A percentile compares a stretch with the other conserved stretches of the same genome.
phyloP scores from a whole-genome alignment of 2,113 vertebrate genomes.

The Callopanchax toddi region DNA sequence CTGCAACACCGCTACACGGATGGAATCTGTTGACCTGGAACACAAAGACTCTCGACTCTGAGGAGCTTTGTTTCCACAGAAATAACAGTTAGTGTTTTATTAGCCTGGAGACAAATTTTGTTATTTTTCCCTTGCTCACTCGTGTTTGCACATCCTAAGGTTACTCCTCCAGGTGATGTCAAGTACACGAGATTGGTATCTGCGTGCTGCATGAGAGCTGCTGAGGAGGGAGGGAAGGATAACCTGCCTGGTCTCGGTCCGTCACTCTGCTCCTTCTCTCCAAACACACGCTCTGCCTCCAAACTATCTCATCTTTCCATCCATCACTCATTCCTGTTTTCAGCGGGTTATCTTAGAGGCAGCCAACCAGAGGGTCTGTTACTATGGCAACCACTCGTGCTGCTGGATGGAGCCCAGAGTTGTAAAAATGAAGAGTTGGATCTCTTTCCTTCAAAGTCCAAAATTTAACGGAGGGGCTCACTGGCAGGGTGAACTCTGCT shows the following conservation, averaged over 20 bases:
- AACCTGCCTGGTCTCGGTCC: slow-evolving; percentile 32
- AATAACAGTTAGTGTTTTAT: slow-evolving; percentile 58
- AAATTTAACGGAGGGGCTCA: slow-evolving; percentile 56
- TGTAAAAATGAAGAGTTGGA: slow-evolving; percentile 65
- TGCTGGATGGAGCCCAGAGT: slow-evolving; percentile 61
- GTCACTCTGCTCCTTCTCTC: slow-evolving; percentile 57
- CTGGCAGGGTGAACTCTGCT: slow-evolving; percentile 23
- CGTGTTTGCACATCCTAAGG: slow-evolving; percentile 30
- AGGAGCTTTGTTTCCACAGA: slow-evolving; percentile 40
- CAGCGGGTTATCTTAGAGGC: slow-evolving; percentile 57
- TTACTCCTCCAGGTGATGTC: slow-evolving; percentile 14
- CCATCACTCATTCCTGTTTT: slow-evolving; percentile 59
- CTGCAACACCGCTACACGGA: not conserved
- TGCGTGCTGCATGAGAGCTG: slow-evolving; percentile 10
- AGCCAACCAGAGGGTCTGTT: slow-evolving; percentile 39
- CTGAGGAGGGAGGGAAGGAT: slow-evolving; percentile 35
- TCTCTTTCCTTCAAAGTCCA: slow-evolving; percentile 45
- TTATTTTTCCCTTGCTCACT: slow-evolving; percentile 35
- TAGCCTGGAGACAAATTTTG: slow-evolving; percentile 24
- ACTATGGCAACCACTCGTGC: slow-evolving; percentile 51
- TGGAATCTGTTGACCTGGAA: slow-evolving; percentile 24
- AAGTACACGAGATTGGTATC: slow-evolving; percentile 20
- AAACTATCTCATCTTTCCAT: slow-evolving; percentile 52
- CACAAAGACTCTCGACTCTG: slow-evolving; percentile 11
- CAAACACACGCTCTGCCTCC: slow-evolving; percentile 50